phyloP scores from a whole-genome alignment of 2,113 vertebrate genomes.

The Kryptolebias marmoratus region DNA sequence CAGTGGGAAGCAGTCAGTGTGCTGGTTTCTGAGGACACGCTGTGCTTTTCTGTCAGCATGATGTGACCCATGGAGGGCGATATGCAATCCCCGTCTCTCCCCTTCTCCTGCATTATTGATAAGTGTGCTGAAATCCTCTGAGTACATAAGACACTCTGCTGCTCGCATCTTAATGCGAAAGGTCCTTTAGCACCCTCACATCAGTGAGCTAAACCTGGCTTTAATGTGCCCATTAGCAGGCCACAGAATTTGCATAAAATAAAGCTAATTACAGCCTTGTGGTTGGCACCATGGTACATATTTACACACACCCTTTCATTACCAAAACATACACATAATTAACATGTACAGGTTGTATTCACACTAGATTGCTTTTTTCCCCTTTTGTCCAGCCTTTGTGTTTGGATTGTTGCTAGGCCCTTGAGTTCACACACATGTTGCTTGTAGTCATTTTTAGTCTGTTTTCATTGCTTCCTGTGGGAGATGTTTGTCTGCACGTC shows the following conservation, averaged over 20 bases:
- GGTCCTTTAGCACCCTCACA: slow-evolving; percentile 54
- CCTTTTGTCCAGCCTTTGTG: too few relatives aligned
- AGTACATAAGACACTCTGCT: slow-evolving; percentile 48
- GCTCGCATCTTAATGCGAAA: slow-evolving; percentile 58
- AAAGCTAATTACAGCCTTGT: slow-evolving; percentile 37
- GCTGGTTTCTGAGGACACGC: slow-evolving; percentile 60
- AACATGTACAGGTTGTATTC: neutral
- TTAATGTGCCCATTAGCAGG: slow-evolving; percentile 58
- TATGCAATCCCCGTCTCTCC: slow-evolving; percentile 67
- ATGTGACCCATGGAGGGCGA: slow-evolving; percentile 67
- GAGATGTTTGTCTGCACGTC: slow-evolving; percentile 61
- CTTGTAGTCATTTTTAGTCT: slow-evolving; percentile 62
- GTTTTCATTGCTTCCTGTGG: slow-evolving; percentile 43
- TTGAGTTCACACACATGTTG: slow-evolving; percentile 22
- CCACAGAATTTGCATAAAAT: slow-evolving; percentile 42
- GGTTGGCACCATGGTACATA: neutral
- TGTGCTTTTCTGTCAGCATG: slow-evolving; percentile 71
- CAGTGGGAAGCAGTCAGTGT: slow-evolving; percentile 27
- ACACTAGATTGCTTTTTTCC: too few relatives aligned
- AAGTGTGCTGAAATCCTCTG: slow-evolving; percentile 65
- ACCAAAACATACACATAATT: neutral
- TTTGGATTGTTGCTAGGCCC: slow-evolving; percentile 78
- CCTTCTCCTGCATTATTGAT: slow-evolving; percentile 78
- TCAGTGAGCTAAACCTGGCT: slow-evolving; percentile 37
- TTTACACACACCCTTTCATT: slow-evolving; percentile 7